These are phyloP conservation scores for Araneus ventricosus DNA, from an alignment of 1,140 invertebrate species.

Conservation along the genomic window DNA sequence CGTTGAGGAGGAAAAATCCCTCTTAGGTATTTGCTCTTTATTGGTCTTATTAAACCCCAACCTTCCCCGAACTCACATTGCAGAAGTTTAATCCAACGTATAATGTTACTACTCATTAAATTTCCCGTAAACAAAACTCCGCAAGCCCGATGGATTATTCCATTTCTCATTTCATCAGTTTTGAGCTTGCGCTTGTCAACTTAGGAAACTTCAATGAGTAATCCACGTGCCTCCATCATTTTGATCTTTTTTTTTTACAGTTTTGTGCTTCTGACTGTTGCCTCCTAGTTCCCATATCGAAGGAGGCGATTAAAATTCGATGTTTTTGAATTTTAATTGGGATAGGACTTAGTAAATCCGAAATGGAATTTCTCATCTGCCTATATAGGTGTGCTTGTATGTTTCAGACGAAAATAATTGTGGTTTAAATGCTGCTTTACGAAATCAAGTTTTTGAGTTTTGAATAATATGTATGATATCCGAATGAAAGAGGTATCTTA, in stretches of 20 bases:
- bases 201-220: neutral
- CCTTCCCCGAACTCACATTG: constrained; percentile 1
- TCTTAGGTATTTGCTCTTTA: neutral
- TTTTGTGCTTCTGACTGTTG: neutral
- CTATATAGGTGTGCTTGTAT: neutral
- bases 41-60: constrained; percentile 50
- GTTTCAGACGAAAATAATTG: no score
- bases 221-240: neutral
- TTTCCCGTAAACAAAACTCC: constrained; percentile 56
- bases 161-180: constrained; percentile 53
- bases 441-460: no score
- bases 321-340: constrained; percentile 15
- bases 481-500: no score
- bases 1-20: neutral
- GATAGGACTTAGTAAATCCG: constrained; percentile 7
- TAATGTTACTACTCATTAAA: constrained; percentile 72
- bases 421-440: no score
- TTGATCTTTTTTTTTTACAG: constrained; percentile 7
- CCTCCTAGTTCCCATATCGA: neutral
- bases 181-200: neutral
- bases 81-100: constrained; percentile 35
- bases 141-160: constrained; percentile 29
- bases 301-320: constrained; percentile 52
- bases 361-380: constrained; percentile 26
- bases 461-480: no score